Percentiles rank a stretch among this genome's conserved stretches.
Evolutionary conservation across 2,888 invertebrate genomes (phyloP).

Genomic region (Adelphocoris suturalis): DNA sequence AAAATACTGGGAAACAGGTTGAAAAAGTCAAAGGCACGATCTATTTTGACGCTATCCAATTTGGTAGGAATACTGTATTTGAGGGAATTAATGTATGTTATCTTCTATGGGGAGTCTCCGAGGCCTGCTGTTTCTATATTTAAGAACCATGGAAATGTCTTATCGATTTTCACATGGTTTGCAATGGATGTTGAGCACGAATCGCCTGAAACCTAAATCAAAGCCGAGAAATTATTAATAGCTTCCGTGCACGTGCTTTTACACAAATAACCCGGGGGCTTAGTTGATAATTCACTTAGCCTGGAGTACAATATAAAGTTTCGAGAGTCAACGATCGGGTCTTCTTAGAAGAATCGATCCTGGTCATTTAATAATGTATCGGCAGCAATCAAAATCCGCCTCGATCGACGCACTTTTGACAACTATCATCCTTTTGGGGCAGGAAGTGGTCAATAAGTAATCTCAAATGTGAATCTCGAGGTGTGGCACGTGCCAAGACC

Average conservation of each 20-base stretch:
- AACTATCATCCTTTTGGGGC: background rate
- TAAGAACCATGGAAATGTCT: background rate
- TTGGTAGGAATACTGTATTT: no score
- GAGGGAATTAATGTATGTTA: no score
- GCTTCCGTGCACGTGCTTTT: slow-evolving; percentile 23
- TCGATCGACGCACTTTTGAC: background rate
- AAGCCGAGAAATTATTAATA: slow-evolving; percentile 18
- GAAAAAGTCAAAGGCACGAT: no score
- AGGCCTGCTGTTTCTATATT: no score
- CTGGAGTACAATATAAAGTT: background rate
- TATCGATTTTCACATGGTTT: background rate
- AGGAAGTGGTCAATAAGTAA: no score
- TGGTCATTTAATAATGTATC: background rate
- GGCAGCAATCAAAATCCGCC: background rate
- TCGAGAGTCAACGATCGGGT: background rate
- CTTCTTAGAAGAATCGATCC: background rate
- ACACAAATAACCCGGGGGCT: slow-evolving; percentile 7
- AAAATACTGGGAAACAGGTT: no score
- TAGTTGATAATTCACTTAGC: slow-evolving; percentile 27
- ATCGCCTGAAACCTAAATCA: slow-evolving; percentile 17
- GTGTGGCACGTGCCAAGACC: no score
- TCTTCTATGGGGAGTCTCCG: no score
- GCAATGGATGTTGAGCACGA: slow-evolving; percentile 24
- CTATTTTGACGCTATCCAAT: no score
- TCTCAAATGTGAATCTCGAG: no score